Evolutionary conservation across 2,113 vertebrate species (phyloP).

Genomic region (Phylloscopus trochiloides): DNA sequence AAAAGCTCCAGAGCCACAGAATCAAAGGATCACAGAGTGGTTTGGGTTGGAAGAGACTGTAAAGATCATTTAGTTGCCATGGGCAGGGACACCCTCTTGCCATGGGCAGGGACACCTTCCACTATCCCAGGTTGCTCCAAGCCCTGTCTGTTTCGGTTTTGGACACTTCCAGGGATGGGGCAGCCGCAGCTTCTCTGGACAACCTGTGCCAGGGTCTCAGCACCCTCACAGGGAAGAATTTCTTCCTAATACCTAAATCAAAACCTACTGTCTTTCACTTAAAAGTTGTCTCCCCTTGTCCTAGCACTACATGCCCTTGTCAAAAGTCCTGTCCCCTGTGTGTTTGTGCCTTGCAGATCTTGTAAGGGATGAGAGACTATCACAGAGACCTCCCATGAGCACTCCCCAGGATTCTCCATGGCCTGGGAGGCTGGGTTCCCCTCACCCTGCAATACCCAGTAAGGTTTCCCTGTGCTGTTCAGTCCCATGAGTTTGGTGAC

Average conservation of each 20-base stretch:
- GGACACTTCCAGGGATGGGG: neutral
- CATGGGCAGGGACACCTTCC: neutral
- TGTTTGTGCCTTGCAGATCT: neutral
- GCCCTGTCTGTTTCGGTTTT: fast-evolving
- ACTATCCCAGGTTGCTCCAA: neutral
- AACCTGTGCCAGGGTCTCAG: neutral
- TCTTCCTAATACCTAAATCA: neutral
- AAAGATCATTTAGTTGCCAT: neutral
- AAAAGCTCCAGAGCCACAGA: neutral
- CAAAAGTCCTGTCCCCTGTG: neutral
- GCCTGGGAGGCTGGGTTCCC: neutral
- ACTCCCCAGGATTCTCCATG: neutral
- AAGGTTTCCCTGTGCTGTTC: neutral
- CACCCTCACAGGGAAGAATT: neutral
- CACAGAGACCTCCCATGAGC: fast-evolving
- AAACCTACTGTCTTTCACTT: neutral
- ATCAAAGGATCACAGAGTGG: neutral
- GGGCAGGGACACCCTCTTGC: neutral
- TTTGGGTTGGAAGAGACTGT: neutral
- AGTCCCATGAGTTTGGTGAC: neutral
- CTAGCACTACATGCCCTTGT: neutral
- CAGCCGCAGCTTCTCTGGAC: neutral
- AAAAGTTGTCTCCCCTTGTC: neutral
- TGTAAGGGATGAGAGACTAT: neutral
- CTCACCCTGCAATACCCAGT: neutral